phyloP scores from a whole-genome alignment of 2,888 invertebrate genomes.

The Taphrorychus bicolor region DNA sequence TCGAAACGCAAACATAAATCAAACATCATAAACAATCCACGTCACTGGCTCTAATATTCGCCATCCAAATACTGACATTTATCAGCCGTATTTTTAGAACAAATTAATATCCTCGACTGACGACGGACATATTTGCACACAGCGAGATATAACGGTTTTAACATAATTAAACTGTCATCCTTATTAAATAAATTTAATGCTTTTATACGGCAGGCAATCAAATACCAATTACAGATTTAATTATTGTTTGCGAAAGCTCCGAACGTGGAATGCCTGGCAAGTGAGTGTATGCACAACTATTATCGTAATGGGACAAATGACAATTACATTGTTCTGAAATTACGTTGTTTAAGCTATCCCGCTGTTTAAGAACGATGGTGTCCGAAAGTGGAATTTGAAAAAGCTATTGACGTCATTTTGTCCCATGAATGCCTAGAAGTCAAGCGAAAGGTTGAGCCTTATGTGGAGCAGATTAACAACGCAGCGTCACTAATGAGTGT shows the following conservation, averaged over 20 bases:
- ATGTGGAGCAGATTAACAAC: too few species aligned
- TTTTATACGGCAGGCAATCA: constrained; percentile 5
- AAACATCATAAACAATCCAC: background rate
- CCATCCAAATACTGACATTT: constrained; percentile 2
- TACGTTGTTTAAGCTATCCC: too few species aligned
- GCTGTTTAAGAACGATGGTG: background rate
- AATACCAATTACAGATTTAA: constrained; percentile 5
- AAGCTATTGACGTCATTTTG: background rate
- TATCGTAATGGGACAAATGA: constrained; percentile 4
- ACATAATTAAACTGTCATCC: constrained; percentile 7
- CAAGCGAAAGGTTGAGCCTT: too few species aligned
- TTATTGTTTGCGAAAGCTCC: constrained; percentile 1
- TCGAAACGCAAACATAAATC: background rate
- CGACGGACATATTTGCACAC: background rate
- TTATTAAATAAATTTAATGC: constrained; percentile 8
- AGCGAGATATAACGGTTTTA: constrained; percentile 5
- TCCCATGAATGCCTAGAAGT: background rate
- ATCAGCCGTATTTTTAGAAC: background rate
- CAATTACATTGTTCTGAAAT: background rate
- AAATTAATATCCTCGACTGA: background rate
- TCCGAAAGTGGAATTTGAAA: background rate
- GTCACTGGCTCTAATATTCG: too few species aligned
- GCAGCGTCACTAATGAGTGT: too few species aligned
- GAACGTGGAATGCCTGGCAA: background rate
- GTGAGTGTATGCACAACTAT: background rate